Evolutionary conservation across 2,797 vertebrate genomes (phyloP).

Genomic region (Xiphorhynchus erythropygius): DNA sequence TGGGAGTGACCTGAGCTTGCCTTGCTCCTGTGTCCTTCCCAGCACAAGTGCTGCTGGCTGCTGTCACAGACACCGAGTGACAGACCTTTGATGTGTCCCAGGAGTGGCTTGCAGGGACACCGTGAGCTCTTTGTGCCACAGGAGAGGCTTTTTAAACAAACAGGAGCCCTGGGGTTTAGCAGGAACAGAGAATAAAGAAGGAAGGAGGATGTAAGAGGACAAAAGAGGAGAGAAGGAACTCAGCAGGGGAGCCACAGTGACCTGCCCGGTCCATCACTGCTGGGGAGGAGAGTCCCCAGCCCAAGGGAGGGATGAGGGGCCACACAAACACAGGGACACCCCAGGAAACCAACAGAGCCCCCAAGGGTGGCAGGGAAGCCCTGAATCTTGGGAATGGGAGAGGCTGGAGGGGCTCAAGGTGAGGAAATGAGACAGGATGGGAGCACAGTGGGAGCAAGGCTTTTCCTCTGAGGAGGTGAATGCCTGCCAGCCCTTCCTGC

Average conservation of each 20-base stretch:
- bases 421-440: not conserved
- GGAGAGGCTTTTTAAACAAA: not conserved
- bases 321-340: not conserved
- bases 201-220: not conserved
- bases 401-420: not conserved
- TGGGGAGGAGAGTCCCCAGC: not conserved
- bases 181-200: not conserved
- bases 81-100: not conserved
- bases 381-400: not conserved
- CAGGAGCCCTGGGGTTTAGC: not conserved
- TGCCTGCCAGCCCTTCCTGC: not conserved
- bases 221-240: not conserved
- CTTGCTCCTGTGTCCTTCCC: not conserved
- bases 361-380: not conserved
- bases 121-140: not conserved
- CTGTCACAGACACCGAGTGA: not conserved
- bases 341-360: not conserved
- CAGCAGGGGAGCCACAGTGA: accelerated
- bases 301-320: not conserved
- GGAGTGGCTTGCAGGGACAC: not conserved
- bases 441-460: not conserved
- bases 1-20: not conserved
- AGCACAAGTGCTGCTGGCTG: not conserved
- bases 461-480: not conserved
- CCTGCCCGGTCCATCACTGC: not conserved